A percentile compares a stretch with the other conserved stretches of the same genome.
Evolutionary conservation across 2,797 vertebrate species (phyloP).

Genomic region (Eospalax fontanierii): DNA sequence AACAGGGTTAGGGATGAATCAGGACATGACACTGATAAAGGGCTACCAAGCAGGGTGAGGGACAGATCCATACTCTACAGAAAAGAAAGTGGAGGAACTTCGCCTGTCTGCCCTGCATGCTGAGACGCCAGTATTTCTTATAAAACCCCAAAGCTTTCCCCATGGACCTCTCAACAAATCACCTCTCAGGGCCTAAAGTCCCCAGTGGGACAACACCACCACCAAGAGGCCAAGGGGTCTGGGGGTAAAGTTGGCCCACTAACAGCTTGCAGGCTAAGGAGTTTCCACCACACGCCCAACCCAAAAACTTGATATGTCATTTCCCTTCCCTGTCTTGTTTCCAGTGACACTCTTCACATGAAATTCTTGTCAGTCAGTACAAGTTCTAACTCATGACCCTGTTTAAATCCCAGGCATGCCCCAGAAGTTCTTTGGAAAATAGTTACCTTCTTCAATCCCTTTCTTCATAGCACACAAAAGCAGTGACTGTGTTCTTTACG

Average conservation of each 20-base stretch:
- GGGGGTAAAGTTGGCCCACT: neutral
- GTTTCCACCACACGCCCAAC: neutral
- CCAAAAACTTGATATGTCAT: neutral
- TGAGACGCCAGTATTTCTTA: neutral
- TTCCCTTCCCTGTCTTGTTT: neutral
- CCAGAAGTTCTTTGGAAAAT: neutral
- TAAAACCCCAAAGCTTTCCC: neutral
- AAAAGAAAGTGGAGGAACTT: neutral
- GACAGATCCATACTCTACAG: too few species aligned
- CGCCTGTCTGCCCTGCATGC: neutral
- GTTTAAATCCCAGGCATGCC: neutral
- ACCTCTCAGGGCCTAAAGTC: neutral
- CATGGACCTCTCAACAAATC: neutral
- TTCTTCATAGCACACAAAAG: neutral
- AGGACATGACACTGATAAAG: neutral
- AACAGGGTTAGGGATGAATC: neutral
- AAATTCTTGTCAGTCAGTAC: neutral
- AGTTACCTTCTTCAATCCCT: neutral
- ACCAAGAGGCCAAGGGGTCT: neutral
- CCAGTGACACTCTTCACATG: neutral
- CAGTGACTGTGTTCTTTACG: neutral
- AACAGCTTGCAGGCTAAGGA: neutral
- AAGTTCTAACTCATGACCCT: neutral
- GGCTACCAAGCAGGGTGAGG: neutral
- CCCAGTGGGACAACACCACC: neutral